Percentiles rank a stretch among this genome's conserved stretches.
These are phyloP conservation scores for Drosophila meridionalis DNA, from an alignment of 2,888 invertebrate genomes.

Conservation along the genomic window DNA sequence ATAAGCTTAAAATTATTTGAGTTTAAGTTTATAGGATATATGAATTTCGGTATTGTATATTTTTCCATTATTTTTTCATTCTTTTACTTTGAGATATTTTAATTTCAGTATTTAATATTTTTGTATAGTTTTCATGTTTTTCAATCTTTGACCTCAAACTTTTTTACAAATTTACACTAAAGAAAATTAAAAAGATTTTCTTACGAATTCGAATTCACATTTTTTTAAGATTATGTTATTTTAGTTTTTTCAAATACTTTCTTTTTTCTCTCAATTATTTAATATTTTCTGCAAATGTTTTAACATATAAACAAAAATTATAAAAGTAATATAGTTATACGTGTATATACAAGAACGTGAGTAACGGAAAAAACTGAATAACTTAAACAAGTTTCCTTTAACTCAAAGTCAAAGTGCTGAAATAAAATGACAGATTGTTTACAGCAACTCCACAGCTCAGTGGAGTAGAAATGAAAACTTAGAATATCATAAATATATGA, in stretches of 20 bases:
- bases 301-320: neutral
- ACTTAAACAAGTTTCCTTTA: neutral
- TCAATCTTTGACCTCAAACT: too few relatives aligned
- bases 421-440: neutral
- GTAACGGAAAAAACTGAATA: neutral
- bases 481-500: conserved; percentile 1
- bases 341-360: conserved; percentile 33
- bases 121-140: too few relatives aligned
- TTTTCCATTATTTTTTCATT: too few relatives aligned
- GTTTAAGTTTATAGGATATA: too few relatives aligned
- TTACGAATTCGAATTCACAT: too few relatives aligned
- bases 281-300: neutral
- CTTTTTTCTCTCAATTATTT: neutral
- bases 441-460: neutral
- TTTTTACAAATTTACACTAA: too few relatives aligned
- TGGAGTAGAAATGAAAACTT: neutral
- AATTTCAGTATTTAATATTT: too few relatives aligned
- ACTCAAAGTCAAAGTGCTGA: neutral
- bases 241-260: neutral
- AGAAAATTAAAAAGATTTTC: too few relatives aligned
- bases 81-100: too few relatives aligned
- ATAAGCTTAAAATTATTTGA: too few relatives aligned
- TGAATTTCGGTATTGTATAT: too few relatives aligned
- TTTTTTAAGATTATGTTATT: too few relatives aligned
- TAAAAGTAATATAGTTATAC: neutral